Conservation (phyloP, 2,797 vertebrate genomes). For the Siniperca obscura region DNA sequence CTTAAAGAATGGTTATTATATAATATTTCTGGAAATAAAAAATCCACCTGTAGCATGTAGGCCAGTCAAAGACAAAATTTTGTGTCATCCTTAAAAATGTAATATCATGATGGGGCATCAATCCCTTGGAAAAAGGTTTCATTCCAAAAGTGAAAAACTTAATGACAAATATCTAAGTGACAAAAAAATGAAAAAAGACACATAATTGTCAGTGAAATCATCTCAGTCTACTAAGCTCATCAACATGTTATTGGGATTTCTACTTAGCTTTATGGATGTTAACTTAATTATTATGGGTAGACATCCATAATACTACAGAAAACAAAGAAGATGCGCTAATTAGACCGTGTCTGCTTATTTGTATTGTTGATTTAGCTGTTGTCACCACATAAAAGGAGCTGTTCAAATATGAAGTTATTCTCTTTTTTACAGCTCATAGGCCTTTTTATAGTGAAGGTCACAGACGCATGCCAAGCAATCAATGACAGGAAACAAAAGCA, state of each 20-base stretch:
- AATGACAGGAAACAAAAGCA: background rate
- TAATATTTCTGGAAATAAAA: background rate
- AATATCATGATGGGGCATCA: background rate
- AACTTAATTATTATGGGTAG: constrained; percentile 31
- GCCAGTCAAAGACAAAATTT: background rate
- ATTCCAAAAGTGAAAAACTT: background rate
- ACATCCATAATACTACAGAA: constrained; percentile 20
- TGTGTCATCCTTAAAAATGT: background rate
- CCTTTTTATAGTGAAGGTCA: constrained; percentile 9
- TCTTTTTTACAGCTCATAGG: constrained; percentile 3
- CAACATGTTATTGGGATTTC: constrained; percentile 40
- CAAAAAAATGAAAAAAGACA: constrained; percentile 6
- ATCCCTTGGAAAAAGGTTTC: background rate
- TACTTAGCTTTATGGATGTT: constrained; percentile 21
- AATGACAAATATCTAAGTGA: background rate
- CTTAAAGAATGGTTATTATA: background rate
- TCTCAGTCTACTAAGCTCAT: constrained; percentile 33
- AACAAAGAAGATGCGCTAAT: constrained; percentile 30
- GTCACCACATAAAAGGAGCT: constrained; percentile 7
- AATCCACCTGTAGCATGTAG: background rate
- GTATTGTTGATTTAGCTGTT: constrained; percentile 18
- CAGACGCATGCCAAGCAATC: constrained; percentile 1
- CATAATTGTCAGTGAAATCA: constrained; percentile 27
- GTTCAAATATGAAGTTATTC: background rate
- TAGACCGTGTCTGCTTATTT: constrained; percentile 13